phyloP scores from a whole-genome alignment of 2,113 vertebrate genomes.

The Tympanuchus pallidicinctus region DNA sequence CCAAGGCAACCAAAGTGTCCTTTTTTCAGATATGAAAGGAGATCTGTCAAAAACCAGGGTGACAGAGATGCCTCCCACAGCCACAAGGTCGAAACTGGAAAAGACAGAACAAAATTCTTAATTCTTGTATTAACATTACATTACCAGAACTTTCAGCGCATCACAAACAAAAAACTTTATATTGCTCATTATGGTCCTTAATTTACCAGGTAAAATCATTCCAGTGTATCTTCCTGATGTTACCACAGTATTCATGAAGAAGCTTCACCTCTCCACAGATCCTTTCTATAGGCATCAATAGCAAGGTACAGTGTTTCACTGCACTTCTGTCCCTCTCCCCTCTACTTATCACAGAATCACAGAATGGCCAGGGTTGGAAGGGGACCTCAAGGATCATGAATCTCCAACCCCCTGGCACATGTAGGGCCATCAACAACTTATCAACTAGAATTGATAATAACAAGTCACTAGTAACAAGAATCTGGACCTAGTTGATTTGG shows the following conservation, averaged over 20 bases:
- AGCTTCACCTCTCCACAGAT: neutral
- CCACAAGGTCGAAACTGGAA: slow-evolving; percentile 95
- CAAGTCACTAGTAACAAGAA: neutral
- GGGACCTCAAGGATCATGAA: too few species aligned
- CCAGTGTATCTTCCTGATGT: neutral
- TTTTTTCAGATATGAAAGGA: slow-evolving; percentile 91
- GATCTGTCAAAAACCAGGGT: slow-evolving; percentile 94
- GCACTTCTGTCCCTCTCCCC: neutral
- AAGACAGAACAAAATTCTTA: slow-evolving; percentile 45
- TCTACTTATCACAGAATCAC: neutral
- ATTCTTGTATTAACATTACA: neutral
- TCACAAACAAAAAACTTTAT: neutral
- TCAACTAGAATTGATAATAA: neutral
- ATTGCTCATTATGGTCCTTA: neutral
- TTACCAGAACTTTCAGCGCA: neutral
- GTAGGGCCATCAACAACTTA: neutral
- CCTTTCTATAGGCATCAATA: neutral
- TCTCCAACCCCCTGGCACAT: too few species aligned
- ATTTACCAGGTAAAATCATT: neutral
- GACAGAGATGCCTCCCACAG: slow-evolving; percentile 91
- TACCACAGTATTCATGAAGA: neutral
- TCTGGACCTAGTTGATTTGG: neutral
- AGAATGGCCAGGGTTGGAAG: too few species aligned
- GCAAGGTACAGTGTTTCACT: neutral
- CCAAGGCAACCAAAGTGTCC: slow-evolving; percentile 95